Evolutionary conservation across 2,113 vertebrate genomes (phyloP), one percentile per base, ranked within the genome.

Genomic region (Lasiurus cinereus): DNA sequence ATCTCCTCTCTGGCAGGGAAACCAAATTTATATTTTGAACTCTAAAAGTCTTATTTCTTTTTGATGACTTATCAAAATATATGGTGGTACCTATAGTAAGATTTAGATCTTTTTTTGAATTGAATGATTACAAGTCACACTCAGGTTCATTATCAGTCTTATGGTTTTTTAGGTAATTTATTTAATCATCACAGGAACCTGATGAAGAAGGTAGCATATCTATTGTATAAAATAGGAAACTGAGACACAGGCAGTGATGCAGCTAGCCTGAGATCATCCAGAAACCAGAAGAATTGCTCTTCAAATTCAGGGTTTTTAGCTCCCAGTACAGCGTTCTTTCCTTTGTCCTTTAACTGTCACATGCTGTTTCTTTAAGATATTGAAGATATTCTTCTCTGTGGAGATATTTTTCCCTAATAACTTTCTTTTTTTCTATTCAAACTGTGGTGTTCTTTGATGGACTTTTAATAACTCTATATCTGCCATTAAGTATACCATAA

Each of bases 21-120:
- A 76, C 36, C 46, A 90, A 39, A 52, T 92, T 79, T 88, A 19
- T 33, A 13, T 66, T 88, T 95, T 95, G 39, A 78, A 50, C 33
- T 82, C 31, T 83, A 56, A 54, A 94, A 88, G 8, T 43, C 73
- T 94, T 15, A 77, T 10, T 29, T 9, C 27, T 24, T n/a, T 77
- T 21, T n/a, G 36, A 21, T 79, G 70, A 56, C 2, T 56, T 36
- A 88, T 52, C 66, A 76, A 70, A 83, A 74, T 59, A 11, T 54
- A 16, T 56, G 46, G 19, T 50, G 33, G 27, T 83, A 29, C 33
- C n/a, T 43, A 9, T 69, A 11, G 18, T 85, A 93, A 69, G 67
- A 21, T 52, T 80, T 92, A n/a, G n/a, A 31, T 70, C 52, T 80
- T 46, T 43, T 62, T 86, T 73, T 64, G 7, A 66, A 39, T 39